Evolutionary conservation across 2,888 invertebrate species (phyloP).

Genomic region (Choreutis nemorana): DNA sequence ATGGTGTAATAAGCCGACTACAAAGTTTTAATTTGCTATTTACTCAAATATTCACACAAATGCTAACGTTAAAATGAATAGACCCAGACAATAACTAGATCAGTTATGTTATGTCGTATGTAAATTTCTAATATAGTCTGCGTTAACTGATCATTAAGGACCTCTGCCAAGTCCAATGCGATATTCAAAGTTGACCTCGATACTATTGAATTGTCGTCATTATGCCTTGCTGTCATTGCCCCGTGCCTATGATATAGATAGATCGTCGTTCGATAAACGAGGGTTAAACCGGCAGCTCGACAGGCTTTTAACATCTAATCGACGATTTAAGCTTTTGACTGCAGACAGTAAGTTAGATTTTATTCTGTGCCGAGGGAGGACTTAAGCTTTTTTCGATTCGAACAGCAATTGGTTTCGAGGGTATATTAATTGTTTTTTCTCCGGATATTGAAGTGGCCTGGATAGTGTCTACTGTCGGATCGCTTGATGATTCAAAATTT

Average conservation of each 20-base stretch:
- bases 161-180: constrained; percentile 44
- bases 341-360: constrained; percentile 20
- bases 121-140: constrained; percentile 10
- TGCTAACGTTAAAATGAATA: too few species aligned
- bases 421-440: constrained; percentile 39
- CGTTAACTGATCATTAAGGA: constrained; percentile 42
- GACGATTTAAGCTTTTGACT: constrained; percentile 20
- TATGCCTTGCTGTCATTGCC: constrained; percentile 41
- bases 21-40: too few species aligned
- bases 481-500: too few species aligned
- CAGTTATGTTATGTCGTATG: too few species aligned
- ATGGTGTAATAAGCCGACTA: too few species aligned
- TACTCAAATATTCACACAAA: too few species aligned
- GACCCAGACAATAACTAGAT: too few species aligned
- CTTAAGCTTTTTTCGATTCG: constrained; percentile 18
- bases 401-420: constrained; percentile 29
- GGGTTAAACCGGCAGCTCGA: constrained; percentile 31
- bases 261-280: constrained; percentile 38
- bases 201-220: constrained; percentile 51
- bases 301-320: constrained; percentile 16
- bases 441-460: constrained; percentile 30
- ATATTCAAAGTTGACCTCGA: constrained; percentile 51
- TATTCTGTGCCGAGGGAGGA: constrained; percentile 15
- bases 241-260: constrained; percentile 33
- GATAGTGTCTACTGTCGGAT: too few species aligned